Percentiles rank a stretch among this genome's conserved stretches.
These are phyloP conservation scores for Enoplolaimus lenunculus DNA, from an alignment of 2,888 invertebrate species.

Conservation along the genomic window DNA sequence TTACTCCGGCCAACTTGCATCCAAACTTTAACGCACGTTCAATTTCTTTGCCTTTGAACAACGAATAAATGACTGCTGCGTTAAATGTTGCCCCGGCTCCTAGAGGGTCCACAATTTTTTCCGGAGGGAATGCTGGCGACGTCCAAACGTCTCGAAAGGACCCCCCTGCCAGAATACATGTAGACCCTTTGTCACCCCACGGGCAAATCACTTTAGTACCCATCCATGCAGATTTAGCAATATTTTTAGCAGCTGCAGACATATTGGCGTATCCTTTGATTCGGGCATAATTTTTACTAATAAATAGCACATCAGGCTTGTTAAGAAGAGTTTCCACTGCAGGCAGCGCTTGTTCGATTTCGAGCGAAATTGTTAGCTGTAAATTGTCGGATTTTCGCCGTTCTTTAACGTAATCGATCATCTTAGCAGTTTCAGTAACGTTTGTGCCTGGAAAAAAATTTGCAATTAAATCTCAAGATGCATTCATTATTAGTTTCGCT, in stretches of 20 bases:
- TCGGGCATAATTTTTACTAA: neutral
- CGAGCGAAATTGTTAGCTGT: neutral
- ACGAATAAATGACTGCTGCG: neutral
- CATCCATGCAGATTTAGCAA: neutral
- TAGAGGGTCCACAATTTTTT: neutral
- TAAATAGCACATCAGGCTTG: neutral
- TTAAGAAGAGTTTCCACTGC: neutral
- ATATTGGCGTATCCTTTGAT: neutral
- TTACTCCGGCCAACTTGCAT: neutral
- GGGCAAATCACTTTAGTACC: neutral
- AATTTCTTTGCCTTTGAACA: neutral
- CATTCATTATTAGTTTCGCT: no score
- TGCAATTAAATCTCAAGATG: no score
- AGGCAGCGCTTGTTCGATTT: neutral
- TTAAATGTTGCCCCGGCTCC: neutral
- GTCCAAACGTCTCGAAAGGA: neutral
- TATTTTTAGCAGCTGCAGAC: neutral
- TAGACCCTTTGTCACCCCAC: neutral
- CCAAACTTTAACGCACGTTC: neutral
- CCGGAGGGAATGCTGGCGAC: neutral
- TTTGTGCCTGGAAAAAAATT: neutral
- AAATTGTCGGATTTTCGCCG: neutral
- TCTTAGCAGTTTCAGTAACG: neutral
- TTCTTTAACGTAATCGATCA: neutral
- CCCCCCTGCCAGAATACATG: no score